A percentile compares a stretch with the other conserved stretches of the same genome.
phyloP scores from a whole-genome alignment of 2,113 vertebrate species.

The Rhinolophus ferrumequinum region DNA sequence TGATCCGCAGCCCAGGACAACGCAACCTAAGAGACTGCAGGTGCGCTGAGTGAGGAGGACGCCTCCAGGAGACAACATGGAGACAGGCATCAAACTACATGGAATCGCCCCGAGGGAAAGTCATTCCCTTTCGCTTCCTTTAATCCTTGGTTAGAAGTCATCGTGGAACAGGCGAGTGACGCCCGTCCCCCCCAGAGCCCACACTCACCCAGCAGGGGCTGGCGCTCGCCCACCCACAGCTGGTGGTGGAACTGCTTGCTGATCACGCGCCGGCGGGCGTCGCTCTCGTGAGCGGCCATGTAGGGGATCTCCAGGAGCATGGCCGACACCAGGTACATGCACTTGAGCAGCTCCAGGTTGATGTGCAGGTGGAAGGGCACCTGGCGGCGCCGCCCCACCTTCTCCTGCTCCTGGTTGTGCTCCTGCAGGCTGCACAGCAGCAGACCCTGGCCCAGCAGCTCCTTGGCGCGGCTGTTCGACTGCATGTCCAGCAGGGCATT shows the following conservation, averaged over 20 bases:
- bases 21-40: neutral
- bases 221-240: slow-evolving; percentile 93
- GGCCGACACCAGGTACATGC: slow-evolving; percentile 94
- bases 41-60: neutral
- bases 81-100: neutral
- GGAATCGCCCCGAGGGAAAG: neutral
- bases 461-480: slow-evolving; percentile 93
- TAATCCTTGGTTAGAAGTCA: neutral
- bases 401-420: slow-evolving; percentile 95
- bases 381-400: slow-evolving; percentile 94
- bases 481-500: slow-evolving; percentile 95
- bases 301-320: slow-evolving; percentile 97
- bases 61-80: neutral
- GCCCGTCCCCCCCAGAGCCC: neutral
- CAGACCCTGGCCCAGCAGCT: slow-evolving; percentile 94
- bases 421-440: slow-evolving; percentile 96
- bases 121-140: neutral
- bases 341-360: slow-evolving; percentile 94
- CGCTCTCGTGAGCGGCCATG: slow-evolving; percentile 95
- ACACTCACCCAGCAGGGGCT: slow-evolving; percentile 91
- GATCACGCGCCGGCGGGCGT: slow-evolving; percentile 94
- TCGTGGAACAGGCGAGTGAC: neutral
- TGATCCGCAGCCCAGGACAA: neutral
- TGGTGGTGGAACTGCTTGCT: slow-evolving; percentile 98
- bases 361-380: slow-evolving; percentile 97